Conservation (phyloP, 2,888 invertebrate genomes). For the Imbricaverruca yamaguchii region DNA sequence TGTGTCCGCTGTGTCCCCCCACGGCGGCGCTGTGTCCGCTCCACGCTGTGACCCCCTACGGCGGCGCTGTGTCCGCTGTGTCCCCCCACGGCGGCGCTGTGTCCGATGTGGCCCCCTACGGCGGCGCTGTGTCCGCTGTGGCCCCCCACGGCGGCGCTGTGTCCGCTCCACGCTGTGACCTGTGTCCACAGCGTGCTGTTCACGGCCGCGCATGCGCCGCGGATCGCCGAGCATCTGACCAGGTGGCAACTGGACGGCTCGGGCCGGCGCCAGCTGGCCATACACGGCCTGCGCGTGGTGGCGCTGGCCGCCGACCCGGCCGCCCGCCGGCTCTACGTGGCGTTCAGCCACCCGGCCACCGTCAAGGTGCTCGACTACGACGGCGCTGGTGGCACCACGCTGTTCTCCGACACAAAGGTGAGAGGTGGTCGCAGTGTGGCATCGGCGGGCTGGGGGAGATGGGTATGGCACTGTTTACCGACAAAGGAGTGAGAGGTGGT, state of each 20-base stretch:
- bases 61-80: not conserved
- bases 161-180: not conserved
- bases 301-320: constrained; percentile 23
- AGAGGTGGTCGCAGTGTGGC: not conserved
- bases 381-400: not conserved
- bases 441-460: not conserved
- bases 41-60: not conserved
- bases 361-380: not conserved
- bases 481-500: too few species aligned
- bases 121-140: not conserved
- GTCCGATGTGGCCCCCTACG: not conserved
- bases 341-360: constrained; percentile 23
- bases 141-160: not conserved
- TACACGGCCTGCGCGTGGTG: constrained; percentile 3
- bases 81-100: not conserved
- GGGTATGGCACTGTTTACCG: not conserved
- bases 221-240: constrained; percentile 24
- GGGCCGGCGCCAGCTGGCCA: constrained; percentile 4
- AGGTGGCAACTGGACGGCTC: constrained; percentile 28
- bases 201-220: not conserved
- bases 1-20: not conserved
- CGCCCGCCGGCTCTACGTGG: constrained; percentile 24
- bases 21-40: not conserved
- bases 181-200: not conserved
- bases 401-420: too few species aligned